phyloP scores from a whole-genome alignment of 2,888 invertebrate genomes.

The Eupsilia transversa region DNA sequence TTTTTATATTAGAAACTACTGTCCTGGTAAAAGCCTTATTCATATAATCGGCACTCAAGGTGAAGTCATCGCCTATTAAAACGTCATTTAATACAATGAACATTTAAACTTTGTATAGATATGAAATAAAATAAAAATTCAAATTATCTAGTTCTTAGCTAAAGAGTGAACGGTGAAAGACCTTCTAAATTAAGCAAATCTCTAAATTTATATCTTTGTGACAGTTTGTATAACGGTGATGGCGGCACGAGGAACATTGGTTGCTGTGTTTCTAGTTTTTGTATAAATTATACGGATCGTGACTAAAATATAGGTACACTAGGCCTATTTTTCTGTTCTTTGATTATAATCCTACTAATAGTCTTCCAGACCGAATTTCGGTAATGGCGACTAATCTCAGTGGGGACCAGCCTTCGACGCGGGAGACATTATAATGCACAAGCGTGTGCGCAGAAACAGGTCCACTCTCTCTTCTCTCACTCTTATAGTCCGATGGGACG shows the following conservation, averaged over 20 bases:
- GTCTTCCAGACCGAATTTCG: too few relatives aligned
- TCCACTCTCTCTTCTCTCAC: too few relatives aligned
- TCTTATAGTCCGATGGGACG: too few relatives aligned
- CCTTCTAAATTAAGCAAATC: conserved; percentile 81
- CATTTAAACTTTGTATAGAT: conserved; percentile 52
- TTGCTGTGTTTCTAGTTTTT: conserved; percentile 34
- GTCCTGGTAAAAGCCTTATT: conserved; percentile 24
- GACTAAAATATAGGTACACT: conserved; percentile 21
- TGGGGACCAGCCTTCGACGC: too few relatives aligned
- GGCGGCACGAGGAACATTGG: conserved; percentile 29
- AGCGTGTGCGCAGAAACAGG: too few relatives aligned
- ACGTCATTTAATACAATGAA: conserved; percentile 56
- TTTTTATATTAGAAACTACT: conserved; percentile 9
- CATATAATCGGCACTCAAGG: conserved; percentile 31
- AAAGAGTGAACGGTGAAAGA: conserved; percentile 76
- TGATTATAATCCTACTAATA: too few relatives aligned
- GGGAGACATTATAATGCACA: too few relatives aligned
- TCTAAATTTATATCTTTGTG: conserved; percentile 78
- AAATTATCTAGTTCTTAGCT: conserved; percentile 66
- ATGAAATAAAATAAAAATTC: conserved; percentile 58
- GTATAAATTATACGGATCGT: conserved; percentile 37
- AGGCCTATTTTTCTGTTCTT: conserved; percentile 31
- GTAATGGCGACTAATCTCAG: too few relatives aligned
- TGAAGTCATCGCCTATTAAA: conserved; percentile 57
- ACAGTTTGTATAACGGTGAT: conserved; percentile 70